Conservation (phyloP, 2,113 vertebrate genomes). For the Ictidomys tridecemlineatus region DNA sequence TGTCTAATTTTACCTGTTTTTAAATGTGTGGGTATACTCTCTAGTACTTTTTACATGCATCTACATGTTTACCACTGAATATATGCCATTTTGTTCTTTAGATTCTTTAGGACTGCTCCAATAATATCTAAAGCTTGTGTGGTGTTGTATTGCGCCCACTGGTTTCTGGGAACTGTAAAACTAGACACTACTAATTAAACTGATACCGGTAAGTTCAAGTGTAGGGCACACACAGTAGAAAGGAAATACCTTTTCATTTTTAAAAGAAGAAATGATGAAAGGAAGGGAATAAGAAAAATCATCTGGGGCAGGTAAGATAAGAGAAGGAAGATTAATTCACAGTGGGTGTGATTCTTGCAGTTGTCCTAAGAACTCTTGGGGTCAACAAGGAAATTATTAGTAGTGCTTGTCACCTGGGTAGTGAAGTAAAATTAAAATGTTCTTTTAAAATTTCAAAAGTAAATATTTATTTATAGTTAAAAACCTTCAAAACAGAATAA, state of each 20-base stretch:
- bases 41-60: not conserved
- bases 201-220: conserved; percentile 63
- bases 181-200: conserved; percentile 66
- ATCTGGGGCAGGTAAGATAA: not conserved
- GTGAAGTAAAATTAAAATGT: not conserved
- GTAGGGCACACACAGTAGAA: not conserved
- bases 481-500: not conserved
- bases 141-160: not conserved
- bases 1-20: conserved; percentile 59
- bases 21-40: not conserved
- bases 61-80: conserved; percentile 22
- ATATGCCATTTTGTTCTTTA: conserved; percentile 53
- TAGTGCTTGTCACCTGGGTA: not conserved
- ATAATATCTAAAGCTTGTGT: conserved; percentile 6
- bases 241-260: not conserved
- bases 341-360: not conserved
- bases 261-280: not conserved
- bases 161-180: conserved; percentile 49
- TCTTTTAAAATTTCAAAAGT: not conserved
- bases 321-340: not conserved
- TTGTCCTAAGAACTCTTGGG: not conserved
- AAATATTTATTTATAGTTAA: not conserved
- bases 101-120: not conserved
- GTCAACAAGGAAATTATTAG: not conserved
- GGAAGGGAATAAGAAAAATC: not conserved